phyloP scores from a whole-genome alignment of 64 coral and sea anemone genomes.

The Pocillopora damicornis region DNA sequence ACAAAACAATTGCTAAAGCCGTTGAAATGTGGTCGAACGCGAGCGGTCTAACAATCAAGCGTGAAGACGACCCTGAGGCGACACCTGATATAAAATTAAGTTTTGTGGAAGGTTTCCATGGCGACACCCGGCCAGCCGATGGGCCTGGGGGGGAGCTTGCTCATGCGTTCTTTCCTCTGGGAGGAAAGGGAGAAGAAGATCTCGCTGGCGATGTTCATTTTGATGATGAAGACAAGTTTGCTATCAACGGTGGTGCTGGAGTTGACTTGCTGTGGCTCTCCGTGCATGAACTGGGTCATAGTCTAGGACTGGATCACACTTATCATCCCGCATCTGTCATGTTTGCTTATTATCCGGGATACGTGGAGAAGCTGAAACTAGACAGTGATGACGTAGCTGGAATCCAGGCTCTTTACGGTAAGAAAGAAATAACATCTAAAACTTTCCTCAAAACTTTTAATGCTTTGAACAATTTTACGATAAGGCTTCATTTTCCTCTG shows the following conservation, averaged over 20 bases:
- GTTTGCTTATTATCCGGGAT: slow-evolving; percentile 50
- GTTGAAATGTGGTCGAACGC: slow-evolving; percentile 44
- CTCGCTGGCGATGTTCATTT: slow-evolving; percentile 55
- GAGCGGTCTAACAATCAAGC: slow-evolving; percentile 32
- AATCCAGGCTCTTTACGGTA: slow-evolving; percentile 50
- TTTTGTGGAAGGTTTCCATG: slow-evolving; percentile 53
- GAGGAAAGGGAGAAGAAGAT: neutral
- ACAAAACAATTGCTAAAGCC: slow-evolving; percentile 34
- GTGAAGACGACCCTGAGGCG: slow-evolving; percentile 21
- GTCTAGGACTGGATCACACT: slow-evolving; percentile 47
- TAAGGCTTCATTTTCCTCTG: neutral
- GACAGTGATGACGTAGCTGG: slow-evolving; percentile 44
- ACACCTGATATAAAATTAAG: slow-evolving; percentile 48
- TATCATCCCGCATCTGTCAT: slow-evolving; percentile 38
- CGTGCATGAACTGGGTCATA: slow-evolving; percentile 60
- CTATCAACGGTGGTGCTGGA: slow-evolving; percentile 2
- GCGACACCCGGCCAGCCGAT: slow-evolving; percentile 43
- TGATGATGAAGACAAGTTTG: slow-evolving; percentile 45
- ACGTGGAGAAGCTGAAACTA: neutral
- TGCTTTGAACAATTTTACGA: neutral
- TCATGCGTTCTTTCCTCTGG: slow-evolving; percentile 40
- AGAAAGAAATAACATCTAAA: neutral
- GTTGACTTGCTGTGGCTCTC: slow-evolving; percentile 46
- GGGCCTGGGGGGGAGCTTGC: slow-evolving; percentile 38
- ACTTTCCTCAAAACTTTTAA: neutral